phyloP scores from a whole-genome alignment of 2,797 vertebrate species.

The Anguilla pacifica region DNA sequence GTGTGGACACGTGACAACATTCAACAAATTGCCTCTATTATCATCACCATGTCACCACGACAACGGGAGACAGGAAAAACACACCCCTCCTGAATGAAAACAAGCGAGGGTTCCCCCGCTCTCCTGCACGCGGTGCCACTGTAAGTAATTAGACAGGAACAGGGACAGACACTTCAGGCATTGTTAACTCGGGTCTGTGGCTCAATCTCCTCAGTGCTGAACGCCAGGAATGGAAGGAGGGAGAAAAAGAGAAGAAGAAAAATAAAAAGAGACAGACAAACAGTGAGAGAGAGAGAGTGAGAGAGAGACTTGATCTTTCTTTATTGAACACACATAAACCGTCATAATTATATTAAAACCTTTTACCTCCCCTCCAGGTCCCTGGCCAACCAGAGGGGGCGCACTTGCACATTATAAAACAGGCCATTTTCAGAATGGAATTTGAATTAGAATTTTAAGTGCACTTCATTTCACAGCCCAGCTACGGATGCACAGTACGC shows the following conservation, averaged over 20 bases:
- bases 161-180: conserved; percentile 69
- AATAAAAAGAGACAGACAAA: background rate
- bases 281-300: background rate
- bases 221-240: background rate
- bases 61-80: background rate
- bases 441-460: too few relatives aligned
- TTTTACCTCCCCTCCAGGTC: too few relatives aligned
- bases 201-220: background rate
- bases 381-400: too few relatives aligned
- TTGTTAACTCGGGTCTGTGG: conserved; percentile 67
- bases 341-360: too few relatives aligned
- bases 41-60: background rate
- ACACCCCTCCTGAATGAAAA: background rate
- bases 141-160: conserved; percentile 73
- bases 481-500: conserved; percentile 6
- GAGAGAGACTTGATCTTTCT: background rate
- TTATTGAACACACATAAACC: too few relatives aligned
- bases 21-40: background rate
- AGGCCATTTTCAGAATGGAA: too few relatives aligned
- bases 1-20: background rate
- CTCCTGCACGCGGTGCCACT: conserved; percentile 64
- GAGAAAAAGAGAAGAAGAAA: conserved; percentile 3
- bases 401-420: too few relatives aligned
- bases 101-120: conserved; percentile 38
- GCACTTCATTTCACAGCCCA: too few relatives aligned